Evolutionary conservation across 2,888 invertebrate species (phyloP).

Genomic region (Ennomos erosarius): DNA sequence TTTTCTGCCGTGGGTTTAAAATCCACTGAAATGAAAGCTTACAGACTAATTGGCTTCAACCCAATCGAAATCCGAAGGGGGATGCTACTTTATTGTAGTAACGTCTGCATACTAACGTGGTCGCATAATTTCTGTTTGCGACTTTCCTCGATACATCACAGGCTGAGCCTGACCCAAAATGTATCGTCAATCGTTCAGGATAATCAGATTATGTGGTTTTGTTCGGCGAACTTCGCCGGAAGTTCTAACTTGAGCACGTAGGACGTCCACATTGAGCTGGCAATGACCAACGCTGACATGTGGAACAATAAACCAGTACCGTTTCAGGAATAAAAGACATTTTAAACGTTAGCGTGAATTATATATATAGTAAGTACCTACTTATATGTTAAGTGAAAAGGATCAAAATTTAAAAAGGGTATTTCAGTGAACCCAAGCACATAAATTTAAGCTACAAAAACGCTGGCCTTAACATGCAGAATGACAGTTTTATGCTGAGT

Average conservation of each 20-base stretch:
- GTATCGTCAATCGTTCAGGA: conserved; percentile 12
- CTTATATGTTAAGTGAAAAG: conserved; percentile 3
- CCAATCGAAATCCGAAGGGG: too few species aligned
- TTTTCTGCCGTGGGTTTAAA: too few species aligned
- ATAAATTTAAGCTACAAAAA: conserved; percentile 10
- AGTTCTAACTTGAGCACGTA: conserved; percentile 12
- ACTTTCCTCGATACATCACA: not conserved
- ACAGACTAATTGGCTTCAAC: too few species aligned
- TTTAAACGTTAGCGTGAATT: not conserved
- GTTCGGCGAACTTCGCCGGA: conserved; percentile 17
- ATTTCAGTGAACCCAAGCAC: not conserved
- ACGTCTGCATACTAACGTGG: too few species aligned
- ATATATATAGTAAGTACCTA: not conserved
- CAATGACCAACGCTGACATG: conserved; percentile 12
- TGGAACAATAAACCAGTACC: conserved; percentile 2
- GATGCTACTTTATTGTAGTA: too few species aligned
- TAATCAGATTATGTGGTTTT: conserved; percentile 14
- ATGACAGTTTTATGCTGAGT: conserved; percentile 25
- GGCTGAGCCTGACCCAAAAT: not conserved
- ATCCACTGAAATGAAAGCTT: too few species aligned
- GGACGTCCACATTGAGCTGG: conserved; percentile 15
- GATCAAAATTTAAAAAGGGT: conserved; percentile 1
- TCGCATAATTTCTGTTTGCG: not conserved
- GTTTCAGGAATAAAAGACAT: conserved; percentile 3
- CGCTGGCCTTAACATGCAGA: conserved; percentile 11